These are phyloP conservation scores for Atta colombica DNA, from an alignment of 1,140 invertebrate species.

Conservation along the genomic window DNA sequence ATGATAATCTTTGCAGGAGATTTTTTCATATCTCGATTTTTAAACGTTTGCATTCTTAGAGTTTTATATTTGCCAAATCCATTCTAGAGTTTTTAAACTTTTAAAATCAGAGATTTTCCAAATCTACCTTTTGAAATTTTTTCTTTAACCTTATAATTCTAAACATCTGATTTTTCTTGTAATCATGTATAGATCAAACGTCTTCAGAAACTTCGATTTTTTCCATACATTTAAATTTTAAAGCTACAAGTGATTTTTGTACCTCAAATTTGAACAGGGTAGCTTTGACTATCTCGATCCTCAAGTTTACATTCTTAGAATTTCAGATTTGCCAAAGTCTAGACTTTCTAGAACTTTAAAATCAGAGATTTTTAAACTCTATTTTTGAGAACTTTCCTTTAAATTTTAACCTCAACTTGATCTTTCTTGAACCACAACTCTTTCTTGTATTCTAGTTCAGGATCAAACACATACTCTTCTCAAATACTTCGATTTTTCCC, in stretches of 20 bases:
- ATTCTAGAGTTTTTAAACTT: not conserved
- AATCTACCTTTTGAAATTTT: not conserved
- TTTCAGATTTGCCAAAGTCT: not conserved
- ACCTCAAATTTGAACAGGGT: not conserved
- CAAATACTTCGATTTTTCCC: not conserved
- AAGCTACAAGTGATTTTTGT: not conserved
- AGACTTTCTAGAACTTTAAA: not conserved
- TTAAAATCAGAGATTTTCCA: not conserved
- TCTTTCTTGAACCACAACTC: not conserved
- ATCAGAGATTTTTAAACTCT: not conserved
- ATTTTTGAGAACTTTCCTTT: not conserved
- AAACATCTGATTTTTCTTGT: not conserved
- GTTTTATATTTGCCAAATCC: not conserved
- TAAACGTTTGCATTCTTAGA: not conserved
- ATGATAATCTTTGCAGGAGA: not conserved
- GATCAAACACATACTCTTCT: not conserved
- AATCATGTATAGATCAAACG: not conserved
- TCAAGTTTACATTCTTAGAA: not conserved
- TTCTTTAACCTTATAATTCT: not conserved
- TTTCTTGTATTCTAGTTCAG: not conserved
- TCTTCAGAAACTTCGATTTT: not conserved
- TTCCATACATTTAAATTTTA: not conserved
- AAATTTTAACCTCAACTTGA: slow-evolving; percentile 3
- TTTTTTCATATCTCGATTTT: not conserved
- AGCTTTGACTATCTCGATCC: not conserved